A percentile compares a stretch with the other conserved stretches of the same genome.
Conservation (phyloP, 2,113 vertebrate species). For the Crotophaga sulcirostris region DNA sequence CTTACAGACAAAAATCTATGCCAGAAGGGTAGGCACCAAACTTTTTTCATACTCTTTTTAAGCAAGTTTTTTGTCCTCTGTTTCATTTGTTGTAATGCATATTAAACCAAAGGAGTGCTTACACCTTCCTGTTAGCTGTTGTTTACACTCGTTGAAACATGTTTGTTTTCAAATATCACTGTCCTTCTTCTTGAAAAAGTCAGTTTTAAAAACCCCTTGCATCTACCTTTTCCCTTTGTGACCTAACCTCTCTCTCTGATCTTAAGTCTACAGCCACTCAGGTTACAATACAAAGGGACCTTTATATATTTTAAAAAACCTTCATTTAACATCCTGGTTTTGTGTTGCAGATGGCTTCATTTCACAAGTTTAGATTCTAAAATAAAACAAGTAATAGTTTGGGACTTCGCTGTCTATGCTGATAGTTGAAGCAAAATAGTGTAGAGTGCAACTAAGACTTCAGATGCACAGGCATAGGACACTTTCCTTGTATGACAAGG, state of each 20-base stretch:
- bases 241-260: background rate
- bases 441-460: background rate
- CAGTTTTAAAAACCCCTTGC: background rate
- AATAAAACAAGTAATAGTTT: background rate
- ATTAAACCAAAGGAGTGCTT: background rate
- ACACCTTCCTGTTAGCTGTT: background rate
- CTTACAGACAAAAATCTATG: slow-evolving; percentile 90
- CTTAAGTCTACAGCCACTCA: background rate
- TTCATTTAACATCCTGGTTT: background rate
- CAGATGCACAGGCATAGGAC: background rate
- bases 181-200: background rate
- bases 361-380: background rate
- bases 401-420: background rate
- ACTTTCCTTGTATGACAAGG: too few species aligned
- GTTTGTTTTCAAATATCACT: background rate
- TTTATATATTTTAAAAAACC: background rate
- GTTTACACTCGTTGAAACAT: background rate
- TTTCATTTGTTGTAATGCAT: background rate
- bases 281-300: background rate
- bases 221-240: background rate
- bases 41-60: background rate
- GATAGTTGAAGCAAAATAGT: background rate
- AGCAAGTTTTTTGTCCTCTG: background rate
- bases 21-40: slow-evolving; percentile 88
- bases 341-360: background rate